Evolutionary conservation across 2,888 invertebrate species (phyloP), one percentile per base, ranked within the genome.

Genomic region (Halictus quadricinctus): DNA sequence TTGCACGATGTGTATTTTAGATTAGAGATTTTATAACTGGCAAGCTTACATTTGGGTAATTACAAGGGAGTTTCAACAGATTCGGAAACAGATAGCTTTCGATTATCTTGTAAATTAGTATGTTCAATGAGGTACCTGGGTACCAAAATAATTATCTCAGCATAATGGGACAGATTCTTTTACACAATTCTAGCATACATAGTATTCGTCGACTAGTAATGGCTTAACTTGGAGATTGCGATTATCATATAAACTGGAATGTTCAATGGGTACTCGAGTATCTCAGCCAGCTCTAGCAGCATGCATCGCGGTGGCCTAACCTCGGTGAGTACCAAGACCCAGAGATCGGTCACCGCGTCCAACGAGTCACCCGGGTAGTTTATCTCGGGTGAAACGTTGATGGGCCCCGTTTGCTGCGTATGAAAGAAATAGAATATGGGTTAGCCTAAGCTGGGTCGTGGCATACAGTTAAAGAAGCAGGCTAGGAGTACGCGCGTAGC

Each of bases 391-490:
- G 10, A n/a, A n/a, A 21, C 29, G 18, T 29, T 29, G n/a, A 13
- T 6, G 29, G 10, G 36, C 8, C 29, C 36, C 18, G 66, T 66
- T 3, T 15, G 13, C 58, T 50, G 76, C 18, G 41, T 18, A 54
- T 64, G 76, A 76, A 58, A 81, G 43, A 60, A 60, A 73, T 36
- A 41, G 76, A 69, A 81, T 80, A 76, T 78, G 50, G 74, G 75
- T 72, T 80, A 84, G 72, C 48, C 81, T 76, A 48, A 76, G 78
- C n/a, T 80, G 81, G 75, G 81, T 76, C 74, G 73, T 12, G 69
- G 66, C 43, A 25, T 79, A 87, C 73, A 77, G 60, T 79, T 69
- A 79, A 73, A 58, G 74, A 75, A 84, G 50, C 75, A 58, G 76
- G 76, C 66, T 75, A 72, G 43, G 58, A 69, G 72, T 58, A 80